phyloP scores from a whole-genome alignment of 2,888 invertebrate genomes.

The Hemicrepidius hirtus region DNA sequence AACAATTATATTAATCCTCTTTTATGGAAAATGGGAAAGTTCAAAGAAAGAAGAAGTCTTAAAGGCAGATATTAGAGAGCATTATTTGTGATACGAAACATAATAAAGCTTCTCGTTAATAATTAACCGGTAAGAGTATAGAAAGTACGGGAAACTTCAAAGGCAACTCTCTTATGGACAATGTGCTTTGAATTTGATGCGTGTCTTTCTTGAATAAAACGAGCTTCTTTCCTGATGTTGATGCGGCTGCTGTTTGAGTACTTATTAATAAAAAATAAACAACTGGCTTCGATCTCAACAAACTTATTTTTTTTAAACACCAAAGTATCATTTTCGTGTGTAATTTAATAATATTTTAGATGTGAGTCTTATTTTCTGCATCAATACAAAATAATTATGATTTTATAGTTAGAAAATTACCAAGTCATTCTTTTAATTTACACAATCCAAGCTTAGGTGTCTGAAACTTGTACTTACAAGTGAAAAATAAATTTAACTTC shows the following conservation, averaged over 20 bases:
- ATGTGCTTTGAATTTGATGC: constrained; percentile 68
- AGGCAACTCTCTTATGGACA: constrained; percentile 70
- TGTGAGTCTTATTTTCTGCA: no score
- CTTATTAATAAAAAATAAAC: constrained; percentile 49
- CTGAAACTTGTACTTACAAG: no score
- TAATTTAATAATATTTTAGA: no score
- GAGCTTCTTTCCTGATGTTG: constrained; percentile 40
- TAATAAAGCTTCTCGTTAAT: constrained; percentile 69
- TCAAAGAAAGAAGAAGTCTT: constrained; percentile 43
- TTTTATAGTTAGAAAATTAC: no score
- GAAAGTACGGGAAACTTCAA: constrained; percentile 69
- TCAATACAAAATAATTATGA: no score
- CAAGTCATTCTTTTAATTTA: no score
- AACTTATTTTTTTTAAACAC: constrained; percentile 25
- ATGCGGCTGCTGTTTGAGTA: constrained; percentile 45
- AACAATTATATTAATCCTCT: constrained; percentile 44
- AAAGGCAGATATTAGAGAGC: constrained; percentile 60
- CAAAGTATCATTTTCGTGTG: no score
- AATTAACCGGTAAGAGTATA: constrained; percentile 68
- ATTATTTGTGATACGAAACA: constrained; percentile 64
- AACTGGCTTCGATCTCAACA: constrained; percentile 24
- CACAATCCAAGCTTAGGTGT: no score
- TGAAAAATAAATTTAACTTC: no score
- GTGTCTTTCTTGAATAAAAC: constrained; percentile 55
- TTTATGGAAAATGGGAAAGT: constrained; percentile 43